phyloP scores from a whole-genome alignment of 2,113 vertebrate genomes.

The Hippocampus zosterae region DNA sequence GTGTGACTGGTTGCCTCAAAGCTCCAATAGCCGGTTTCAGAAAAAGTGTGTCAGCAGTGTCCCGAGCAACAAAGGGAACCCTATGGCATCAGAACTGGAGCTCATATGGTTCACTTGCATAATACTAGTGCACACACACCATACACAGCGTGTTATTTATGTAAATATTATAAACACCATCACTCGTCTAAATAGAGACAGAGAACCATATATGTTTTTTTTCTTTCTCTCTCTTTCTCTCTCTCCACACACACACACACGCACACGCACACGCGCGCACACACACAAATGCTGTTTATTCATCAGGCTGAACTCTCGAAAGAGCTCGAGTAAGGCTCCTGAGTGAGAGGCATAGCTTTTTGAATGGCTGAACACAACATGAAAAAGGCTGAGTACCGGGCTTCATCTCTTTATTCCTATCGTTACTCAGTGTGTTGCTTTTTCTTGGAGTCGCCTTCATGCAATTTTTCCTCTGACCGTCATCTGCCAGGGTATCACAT shows the following conservation, averaged over 20 bases:
- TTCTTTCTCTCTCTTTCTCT: background rate
- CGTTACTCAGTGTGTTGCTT: constrained; percentile 41
- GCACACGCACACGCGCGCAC: constrained; percentile 38
- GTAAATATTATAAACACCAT: constrained; percentile 36
- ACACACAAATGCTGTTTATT: constrained; percentile 58
- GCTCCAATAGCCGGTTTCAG: constrained; percentile 57
- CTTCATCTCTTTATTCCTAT: constrained; percentile 58
- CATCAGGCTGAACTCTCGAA: constrained; percentile 55
- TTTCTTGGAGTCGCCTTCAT: constrained; percentile 10
- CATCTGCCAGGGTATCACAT: constrained; percentile 52
- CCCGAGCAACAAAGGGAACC: constrained; percentile 53
- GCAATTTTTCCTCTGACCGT: constrained; percentile 44
- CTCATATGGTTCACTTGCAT: constrained; percentile 43
- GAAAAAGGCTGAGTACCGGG: constrained; percentile 64
- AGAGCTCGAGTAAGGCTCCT: constrained; percentile 54
- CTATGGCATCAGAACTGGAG: constrained; percentile 42
- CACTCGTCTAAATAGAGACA: constrained; percentile 7
- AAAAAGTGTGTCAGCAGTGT: constrained; percentile 53
- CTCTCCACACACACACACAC: constrained; percentile 12
- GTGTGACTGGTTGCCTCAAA: constrained; percentile 35
- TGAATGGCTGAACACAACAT: constrained; percentile 65
- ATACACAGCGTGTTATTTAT: constrained; percentile 30
- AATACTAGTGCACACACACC: constrained; percentile 50
- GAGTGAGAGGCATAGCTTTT: constrained; percentile 63
- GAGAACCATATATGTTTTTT: background rate